Conservation (phyloP, 2,113 vertebrate genomes). For the Chloropsis cyanopogon region DNA sequence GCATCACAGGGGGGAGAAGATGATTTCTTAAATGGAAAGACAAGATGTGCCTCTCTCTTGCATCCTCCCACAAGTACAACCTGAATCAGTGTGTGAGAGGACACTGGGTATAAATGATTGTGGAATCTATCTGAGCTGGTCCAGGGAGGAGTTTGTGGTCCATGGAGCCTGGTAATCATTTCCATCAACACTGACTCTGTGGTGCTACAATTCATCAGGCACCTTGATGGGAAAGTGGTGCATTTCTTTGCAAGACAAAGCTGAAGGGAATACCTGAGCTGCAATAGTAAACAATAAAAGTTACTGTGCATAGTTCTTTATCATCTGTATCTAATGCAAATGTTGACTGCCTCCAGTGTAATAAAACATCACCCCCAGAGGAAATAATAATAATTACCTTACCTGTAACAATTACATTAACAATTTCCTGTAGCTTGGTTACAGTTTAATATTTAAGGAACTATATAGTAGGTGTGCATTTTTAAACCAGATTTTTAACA, state of each 20-base stretch:
- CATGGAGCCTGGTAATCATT: not conserved
- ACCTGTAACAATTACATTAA: not conserved
- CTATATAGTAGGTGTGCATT: not conserved
- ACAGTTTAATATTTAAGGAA: not conserved
- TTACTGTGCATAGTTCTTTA: not conserved
- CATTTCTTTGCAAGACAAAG: not conserved
- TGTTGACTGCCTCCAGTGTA: not conserved
- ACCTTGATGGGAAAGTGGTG: not conserved
- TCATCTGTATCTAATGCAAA: conserved; percentile 19
- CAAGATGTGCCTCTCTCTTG: not conserved
- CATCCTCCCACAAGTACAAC: not conserved
- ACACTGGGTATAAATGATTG: not conserved
- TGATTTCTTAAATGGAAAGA: not conserved
- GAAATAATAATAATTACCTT: not conserved
- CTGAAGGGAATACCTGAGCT: not conserved
- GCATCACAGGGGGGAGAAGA: fast-evolving
- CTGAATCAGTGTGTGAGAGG: not conserved
- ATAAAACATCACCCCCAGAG: not conserved
- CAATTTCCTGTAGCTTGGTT: not conserved
- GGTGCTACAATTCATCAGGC: not conserved
- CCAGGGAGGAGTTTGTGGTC: not conserved
- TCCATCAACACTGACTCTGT: not conserved
- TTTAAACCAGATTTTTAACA: not conserved
- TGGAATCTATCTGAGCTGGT: not conserved
- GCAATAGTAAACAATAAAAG: not conserved